Conservation (phyloP, 2,797 vertebrate species). For the Rousettus madagascariensis region DNA sequence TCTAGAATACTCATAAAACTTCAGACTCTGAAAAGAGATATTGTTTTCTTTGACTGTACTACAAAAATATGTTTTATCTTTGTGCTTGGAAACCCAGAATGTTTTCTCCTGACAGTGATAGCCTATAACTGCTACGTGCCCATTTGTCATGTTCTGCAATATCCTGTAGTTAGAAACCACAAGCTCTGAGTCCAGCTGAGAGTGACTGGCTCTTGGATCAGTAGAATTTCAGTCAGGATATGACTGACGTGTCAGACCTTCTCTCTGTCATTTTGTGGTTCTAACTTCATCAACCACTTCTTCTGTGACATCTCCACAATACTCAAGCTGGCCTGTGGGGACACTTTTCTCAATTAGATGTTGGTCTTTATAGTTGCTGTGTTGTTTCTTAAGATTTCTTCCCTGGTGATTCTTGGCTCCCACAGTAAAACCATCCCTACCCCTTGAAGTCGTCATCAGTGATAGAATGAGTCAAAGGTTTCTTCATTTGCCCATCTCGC, state of each 20-base stretch:
- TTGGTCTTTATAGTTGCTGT: not conserved
- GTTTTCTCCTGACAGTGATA: constrained; percentile 13
- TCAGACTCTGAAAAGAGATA: not conserved
- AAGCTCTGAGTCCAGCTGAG: not conserved
- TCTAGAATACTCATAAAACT: constrained; percentile 31
- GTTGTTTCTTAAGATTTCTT: not conserved
- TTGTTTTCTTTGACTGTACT: constrained; percentile 10
- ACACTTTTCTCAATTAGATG: not conserved
- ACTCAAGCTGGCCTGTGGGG: not conserved
- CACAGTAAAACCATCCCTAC: constrained; percentile 45
- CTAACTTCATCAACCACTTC: not conserved
- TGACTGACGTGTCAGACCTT: not conserved
- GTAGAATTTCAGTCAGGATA: not conserved
- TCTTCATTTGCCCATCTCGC: constrained; percentile 60
- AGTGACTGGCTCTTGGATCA: not conserved
- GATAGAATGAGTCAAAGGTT: not conserved
- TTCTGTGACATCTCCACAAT: not conserved
- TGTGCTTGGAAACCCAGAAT: not conserved
- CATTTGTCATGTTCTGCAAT: constrained; percentile 40
- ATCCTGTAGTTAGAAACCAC: not conserved
- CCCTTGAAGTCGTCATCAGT: not conserved
- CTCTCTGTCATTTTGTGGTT: not conserved
- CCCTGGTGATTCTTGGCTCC: not conserved
- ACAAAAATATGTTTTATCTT: constrained; percentile 6
- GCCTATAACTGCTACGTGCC: constrained; percentile 18